Evolutionary conservation across 1,140 invertebrate genomes (phyloP).

Genomic region (Ditylenchus dipsaci): DNA sequence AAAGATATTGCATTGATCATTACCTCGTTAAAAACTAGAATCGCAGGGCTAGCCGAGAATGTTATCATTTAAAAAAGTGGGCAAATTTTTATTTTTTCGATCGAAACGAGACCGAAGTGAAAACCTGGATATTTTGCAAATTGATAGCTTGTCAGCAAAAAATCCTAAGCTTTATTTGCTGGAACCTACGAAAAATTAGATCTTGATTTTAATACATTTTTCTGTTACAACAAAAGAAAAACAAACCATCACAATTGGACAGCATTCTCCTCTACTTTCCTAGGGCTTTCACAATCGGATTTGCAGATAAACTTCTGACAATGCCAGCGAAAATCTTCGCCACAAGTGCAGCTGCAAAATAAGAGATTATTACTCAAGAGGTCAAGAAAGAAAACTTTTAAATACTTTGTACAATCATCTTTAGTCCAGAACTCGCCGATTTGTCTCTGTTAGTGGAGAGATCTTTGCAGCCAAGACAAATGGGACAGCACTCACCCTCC

Average conservation of each 20-base stretch:
- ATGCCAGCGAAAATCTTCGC: slow-evolving; percentile 61
- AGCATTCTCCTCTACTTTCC: slow-evolving; percentile 59
- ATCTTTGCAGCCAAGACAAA: slow-evolving; percentile 62
- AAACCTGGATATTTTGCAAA: no score
- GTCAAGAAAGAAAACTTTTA: slow-evolving; percentile 42
- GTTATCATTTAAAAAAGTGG: no score
- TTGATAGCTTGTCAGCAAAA: no score
- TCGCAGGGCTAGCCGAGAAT: no score
- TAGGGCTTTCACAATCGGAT: slow-evolving; percentile 60
- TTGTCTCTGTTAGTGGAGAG: slow-evolving; percentile 60
- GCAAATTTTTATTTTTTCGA: no score
- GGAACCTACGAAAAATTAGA: no score
- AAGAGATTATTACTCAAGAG: neutral
- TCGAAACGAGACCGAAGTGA: no score
- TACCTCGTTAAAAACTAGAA: no score
- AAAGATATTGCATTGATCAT: no score
- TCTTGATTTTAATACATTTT: no score
- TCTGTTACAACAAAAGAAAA: neutral
- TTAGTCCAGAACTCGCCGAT: slow-evolving; percentile 63
- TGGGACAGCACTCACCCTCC: slow-evolving; percentile 62
- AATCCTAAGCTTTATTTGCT: no score
- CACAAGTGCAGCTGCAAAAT: slow-evolving; percentile 52
- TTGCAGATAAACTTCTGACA: slow-evolving; percentile 65
- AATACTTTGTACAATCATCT: slow-evolving; percentile 65
- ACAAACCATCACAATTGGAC: slow-evolving; percentile 32